These are phyloP conservation scores for Vireo griseus DNA, from an alignment of 2,797 vertebrate genomes.

Conservation along the genomic window DNA sequence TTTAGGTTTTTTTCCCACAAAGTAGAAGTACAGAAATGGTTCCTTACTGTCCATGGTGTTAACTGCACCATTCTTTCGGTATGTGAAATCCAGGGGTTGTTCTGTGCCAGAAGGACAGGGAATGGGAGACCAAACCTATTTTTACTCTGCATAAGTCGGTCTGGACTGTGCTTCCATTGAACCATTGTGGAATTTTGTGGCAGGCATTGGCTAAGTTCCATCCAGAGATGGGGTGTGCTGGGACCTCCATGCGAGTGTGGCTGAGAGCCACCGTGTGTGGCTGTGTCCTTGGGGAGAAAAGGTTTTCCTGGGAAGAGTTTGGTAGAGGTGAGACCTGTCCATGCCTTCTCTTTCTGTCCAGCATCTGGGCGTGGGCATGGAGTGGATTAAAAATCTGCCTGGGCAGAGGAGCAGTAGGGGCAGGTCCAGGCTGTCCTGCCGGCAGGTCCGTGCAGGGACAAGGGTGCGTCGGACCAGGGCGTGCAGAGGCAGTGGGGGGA, in stretches of 20 bases:
- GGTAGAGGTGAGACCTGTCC: neutral
- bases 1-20: neutral
- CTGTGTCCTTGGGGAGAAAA: accelerated
- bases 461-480: accelerated
- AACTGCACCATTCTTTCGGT: neutral
- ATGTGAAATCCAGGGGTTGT: neutral
- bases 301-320: neutral
- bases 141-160: neutral
- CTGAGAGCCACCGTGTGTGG: accelerated
- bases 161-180: neutral
- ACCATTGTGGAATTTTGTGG: neutral
- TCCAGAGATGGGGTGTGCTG: accelerated
- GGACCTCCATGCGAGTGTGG: accelerated
- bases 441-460: accelerated
- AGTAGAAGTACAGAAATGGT: neutral
- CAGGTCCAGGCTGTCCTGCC: neutral
- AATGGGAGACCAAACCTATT: neutral
- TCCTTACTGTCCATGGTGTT: neutral
- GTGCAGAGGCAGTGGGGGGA: neutral
- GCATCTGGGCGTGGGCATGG: accelerated
- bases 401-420: neutral
- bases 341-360: neutral
- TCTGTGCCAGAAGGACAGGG: neutral
- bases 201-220: neutral
- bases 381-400: neutral